phyloP scores from a whole-genome alignment of 2,797 vertebrate genomes.

The Benthosema pterotum region DNA sequence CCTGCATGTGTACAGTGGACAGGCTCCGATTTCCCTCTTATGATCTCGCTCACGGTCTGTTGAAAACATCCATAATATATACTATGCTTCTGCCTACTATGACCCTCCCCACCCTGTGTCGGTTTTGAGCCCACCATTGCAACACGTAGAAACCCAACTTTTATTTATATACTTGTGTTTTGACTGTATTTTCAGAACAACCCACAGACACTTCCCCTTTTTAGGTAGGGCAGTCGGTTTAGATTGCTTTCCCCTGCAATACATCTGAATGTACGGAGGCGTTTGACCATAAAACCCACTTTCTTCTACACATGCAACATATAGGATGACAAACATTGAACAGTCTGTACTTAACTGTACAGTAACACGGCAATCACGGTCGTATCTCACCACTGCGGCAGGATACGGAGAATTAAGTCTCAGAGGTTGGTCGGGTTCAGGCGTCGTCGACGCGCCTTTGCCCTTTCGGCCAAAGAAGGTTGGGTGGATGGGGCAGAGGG shows the following conservation, averaged over 20 bases:
- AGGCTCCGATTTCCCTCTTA: conserved; percentile 10
- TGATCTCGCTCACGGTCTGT: background rate
- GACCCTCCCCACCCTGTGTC: background rate
- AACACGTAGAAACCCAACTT: background rate
- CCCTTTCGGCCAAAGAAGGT: background rate
- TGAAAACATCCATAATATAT: background rate
- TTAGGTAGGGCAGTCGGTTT: too few species aligned
- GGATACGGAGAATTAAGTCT: conserved; percentile 30
- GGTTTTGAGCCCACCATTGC: too few species aligned
- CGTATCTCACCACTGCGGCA: background rate
- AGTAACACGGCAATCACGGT: background rate
- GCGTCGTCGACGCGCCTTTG: background rate
- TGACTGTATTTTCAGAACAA: background rate
- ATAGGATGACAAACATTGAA: background rate
- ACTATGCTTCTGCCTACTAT: too few species aligned
- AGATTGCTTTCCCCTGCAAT: too few species aligned
- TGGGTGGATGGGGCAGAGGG: conserved; percentile 40
- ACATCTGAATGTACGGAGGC: background rate
- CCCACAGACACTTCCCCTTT: background rate
- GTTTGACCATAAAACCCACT: conserved; percentile 3
- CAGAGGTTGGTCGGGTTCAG: conserved; percentile 23
- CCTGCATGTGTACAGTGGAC: conserved; percentile 28
- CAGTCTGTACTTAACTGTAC: background rate
- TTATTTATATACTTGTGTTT: background rate
- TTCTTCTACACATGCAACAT: conserved; percentile 1